A percentile compares a stretch with the other conserved stretches of the same genome.
These are phyloP conservation scores for Oenanthe oenanthe DNA, from an alignment of 2,113 vertebrate species.

Conservation along the genomic window DNA sequence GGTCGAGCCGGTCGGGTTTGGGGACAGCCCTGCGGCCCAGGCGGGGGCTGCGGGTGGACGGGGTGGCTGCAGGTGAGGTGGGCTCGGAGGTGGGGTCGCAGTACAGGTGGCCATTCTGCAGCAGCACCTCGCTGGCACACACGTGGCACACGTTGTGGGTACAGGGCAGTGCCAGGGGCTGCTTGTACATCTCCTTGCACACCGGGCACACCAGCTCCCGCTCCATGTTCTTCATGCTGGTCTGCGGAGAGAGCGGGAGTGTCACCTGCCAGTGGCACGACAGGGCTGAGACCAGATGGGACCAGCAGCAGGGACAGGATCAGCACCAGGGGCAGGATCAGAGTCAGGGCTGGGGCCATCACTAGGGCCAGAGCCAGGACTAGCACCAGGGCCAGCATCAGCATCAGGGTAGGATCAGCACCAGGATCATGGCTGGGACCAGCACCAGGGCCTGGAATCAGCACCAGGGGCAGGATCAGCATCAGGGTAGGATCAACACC, in stretches of 20 bases:
- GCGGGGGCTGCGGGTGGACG: slow-evolving; percentile 88
- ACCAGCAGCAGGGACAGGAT: neutral
- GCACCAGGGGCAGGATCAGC: too few relatives aligned
- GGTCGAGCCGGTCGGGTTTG: slow-evolving; percentile 89
- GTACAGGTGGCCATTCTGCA: slow-evolving; percentile 88
- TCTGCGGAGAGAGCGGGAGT: slow-evolving; percentile 69
- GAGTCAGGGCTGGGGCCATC: neutral
- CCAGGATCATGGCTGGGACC: neutral
- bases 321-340: too few relatives aligned
- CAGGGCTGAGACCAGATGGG: accelerated
- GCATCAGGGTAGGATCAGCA: accelerated
- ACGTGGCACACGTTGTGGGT: slow-evolving; percentile 92
- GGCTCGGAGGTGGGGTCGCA: slow-evolving; percentile 88
- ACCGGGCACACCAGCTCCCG: slow-evolving; percentile 90
- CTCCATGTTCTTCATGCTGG: slow-evolving; percentile 98
- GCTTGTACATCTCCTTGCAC: slow-evolving; percentile 96
- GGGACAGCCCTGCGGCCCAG: slow-evolving; percentile 82
- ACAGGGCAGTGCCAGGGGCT: slow-evolving; percentile 92
- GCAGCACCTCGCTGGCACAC: slow-evolving; percentile 91
- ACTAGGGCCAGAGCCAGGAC: accelerated
- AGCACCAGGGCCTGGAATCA: accelerated
- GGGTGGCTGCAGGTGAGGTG: slow-evolving; percentile 89
- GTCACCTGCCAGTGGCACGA: accelerated
- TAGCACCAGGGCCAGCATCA: too few relatives aligned
- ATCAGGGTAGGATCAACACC: accelerated